phyloP scores from a whole-genome alignment of 2,797 vertebrate genomes.

The Mormyrus proboscirostris region DNA sequence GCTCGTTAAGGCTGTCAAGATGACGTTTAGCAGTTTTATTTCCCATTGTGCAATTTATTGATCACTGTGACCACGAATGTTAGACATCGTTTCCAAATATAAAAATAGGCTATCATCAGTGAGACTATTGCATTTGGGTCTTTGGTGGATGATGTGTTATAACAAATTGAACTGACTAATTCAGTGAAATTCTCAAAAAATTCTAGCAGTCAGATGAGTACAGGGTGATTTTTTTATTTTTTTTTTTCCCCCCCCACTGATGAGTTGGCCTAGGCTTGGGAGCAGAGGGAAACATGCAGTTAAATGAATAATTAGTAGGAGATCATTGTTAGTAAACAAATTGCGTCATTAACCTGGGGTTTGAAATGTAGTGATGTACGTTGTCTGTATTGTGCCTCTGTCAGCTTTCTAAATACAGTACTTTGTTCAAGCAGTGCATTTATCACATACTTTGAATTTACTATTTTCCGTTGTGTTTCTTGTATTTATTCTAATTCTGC shows the following conservation, averaged over 20 bases:
- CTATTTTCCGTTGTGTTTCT: background rate
- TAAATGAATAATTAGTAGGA: background rate
- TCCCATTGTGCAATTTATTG: background rate
- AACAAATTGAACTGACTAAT: background rate
- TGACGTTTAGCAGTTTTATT: background rate
- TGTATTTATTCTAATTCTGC: background rate
- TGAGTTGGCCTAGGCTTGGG: background rate
- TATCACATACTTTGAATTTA: background rate
- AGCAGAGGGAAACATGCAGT: background rate
- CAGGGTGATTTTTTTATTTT: background rate
- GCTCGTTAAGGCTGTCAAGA: background rate
- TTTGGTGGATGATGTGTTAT: background rate
- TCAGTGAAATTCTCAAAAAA: background rate
- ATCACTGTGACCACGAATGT: background rate
- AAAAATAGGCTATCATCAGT: background rate
- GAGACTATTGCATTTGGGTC: background rate
- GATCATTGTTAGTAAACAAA: background rate
- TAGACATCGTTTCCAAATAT: background rate
- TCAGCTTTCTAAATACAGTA: background rate
- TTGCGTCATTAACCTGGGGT: background rate
- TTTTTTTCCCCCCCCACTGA: background rate
- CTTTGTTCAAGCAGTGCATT: background rate
- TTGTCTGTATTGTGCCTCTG: background rate
- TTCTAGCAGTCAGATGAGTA: background rate
- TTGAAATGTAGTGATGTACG: background rate